Conservation (phyloP, 2,113 vertebrate species). For the Microcebus tavaratra region DNA sequence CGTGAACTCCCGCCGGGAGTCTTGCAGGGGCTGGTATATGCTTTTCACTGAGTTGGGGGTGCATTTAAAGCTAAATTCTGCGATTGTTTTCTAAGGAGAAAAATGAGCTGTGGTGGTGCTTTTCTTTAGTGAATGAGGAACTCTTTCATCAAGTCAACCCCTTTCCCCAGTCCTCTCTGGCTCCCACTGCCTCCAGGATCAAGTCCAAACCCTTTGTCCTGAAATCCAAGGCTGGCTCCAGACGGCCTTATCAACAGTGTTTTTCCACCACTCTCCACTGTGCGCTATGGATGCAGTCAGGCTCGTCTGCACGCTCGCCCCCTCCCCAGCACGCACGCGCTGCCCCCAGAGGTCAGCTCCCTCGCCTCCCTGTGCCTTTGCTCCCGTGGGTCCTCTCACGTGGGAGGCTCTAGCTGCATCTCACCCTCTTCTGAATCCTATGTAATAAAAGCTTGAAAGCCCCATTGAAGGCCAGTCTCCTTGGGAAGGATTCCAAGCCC, state of each 20-base stretch:
- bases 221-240: slow-evolving; percentile 70
- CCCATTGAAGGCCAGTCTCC: neutral
- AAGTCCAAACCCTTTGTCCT: slow-evolving; percentile 70
- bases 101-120: slow-evolving; percentile 74
- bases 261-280: slow-evolving; percentile 47
- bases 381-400: neutral
- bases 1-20: slow-evolving; percentile 79
- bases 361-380: neutral
- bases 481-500: neutral
- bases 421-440: neutral
- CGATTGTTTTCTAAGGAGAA: slow-evolving; percentile 77
- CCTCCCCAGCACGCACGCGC: fast-evolving
- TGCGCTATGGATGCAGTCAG: neutral
- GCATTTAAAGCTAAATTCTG: slow-evolving; percentile 76
- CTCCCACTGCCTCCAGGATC: slow-evolving; percentile 67
- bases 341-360: neutral
- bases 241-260: slow-evolving; percentile 60
- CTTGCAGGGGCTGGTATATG: slow-evolving; percentile 78
- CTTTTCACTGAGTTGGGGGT: slow-evolving; percentile 79
- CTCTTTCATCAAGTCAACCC: slow-evolving; percentile 78
- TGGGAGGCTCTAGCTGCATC: neutral
- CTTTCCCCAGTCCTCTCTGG: slow-evolving; percentile 67
- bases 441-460: neutral
- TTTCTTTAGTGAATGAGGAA: slow-evolving; percentile 80
- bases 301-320: neutral